Conservation (phyloP, 2,113 vertebrate genomes). For the Seriola dumerili region DNA sequence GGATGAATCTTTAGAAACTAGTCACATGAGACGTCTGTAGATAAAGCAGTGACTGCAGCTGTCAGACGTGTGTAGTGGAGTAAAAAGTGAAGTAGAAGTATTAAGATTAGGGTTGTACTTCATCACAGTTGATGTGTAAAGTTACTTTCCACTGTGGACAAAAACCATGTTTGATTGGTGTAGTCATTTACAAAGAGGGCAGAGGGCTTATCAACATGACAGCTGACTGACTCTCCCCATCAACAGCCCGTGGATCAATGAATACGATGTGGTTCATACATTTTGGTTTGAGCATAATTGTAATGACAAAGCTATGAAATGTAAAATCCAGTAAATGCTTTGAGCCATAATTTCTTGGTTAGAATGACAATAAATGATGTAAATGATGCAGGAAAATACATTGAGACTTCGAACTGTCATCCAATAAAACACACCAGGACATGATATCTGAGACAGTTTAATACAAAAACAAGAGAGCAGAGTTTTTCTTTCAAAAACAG, state of each 20-base stretch:
- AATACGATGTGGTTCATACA: too few species aligned
- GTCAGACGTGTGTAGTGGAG: not conserved
- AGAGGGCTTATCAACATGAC: too few species aligned
- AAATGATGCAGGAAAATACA: too few species aligned
- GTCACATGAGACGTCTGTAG: not conserved
- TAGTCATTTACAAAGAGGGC: too few species aligned
- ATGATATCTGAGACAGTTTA: constrained; percentile 40
- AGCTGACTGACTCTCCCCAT: not conserved
- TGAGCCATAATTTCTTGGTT: not conserved
- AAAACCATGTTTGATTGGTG: too few species aligned
- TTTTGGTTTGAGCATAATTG: too few species aligned
- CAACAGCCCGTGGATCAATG: not conserved
- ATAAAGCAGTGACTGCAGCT: not conserved
- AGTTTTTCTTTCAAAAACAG: not conserved
- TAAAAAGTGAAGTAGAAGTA: not conserved
- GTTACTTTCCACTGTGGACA: too few species aligned
- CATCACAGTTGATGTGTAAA: not conserved
- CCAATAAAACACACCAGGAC: not conserved
- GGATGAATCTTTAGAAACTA: not conserved
- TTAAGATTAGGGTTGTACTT: not conserved
- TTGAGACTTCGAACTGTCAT: not conserved
- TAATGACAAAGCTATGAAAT: too few species aligned
- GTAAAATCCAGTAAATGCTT: not conserved
- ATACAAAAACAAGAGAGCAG: constrained; percentile 46
- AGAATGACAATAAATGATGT: not conserved